Conservation (phyloP, 2,888 invertebrate genomes). For the Spialia ferax region DNA sequence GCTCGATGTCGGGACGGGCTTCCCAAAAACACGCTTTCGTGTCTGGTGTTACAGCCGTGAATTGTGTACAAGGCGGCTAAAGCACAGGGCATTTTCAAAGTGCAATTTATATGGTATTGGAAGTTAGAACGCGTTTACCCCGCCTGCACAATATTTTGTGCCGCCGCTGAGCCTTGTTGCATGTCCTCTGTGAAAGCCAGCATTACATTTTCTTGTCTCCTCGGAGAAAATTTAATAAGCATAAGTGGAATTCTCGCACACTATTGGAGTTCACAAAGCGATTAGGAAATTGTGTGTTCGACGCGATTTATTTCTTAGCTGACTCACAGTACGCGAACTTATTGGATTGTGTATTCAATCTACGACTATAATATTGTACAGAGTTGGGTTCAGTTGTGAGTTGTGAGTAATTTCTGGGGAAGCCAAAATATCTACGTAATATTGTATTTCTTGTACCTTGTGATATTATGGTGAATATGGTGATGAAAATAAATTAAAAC, state of each 20-base stretch:
- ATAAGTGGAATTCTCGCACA: slow-evolving; percentile 64
- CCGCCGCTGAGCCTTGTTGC: slow-evolving; percentile 52
- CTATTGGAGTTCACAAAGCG: slow-evolving; percentile 56
- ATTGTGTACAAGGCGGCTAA: slow-evolving; percentile 67
- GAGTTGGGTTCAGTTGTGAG: background rate
- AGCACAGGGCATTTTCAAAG: slow-evolving; percentile 80
- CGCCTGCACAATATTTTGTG: slow-evolving; percentile 79
- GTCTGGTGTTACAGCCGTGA: slow-evolving; percentile 66
- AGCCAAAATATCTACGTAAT: background rate
- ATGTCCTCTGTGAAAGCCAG: slow-evolving; percentile 60
- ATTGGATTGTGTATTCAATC: slow-evolving; percentile 17
- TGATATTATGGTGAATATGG: background rate
- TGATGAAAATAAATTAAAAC: background rate
- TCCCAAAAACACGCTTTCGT: slow-evolving; percentile 64
- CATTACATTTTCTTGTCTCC: slow-evolving; percentile 70
- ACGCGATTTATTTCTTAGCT: slow-evolving; percentile 29
- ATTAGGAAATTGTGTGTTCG: slow-evolving; percentile 60
- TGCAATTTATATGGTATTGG: slow-evolving; percentile 87
- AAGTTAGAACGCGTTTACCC: slow-evolving; percentile 77
- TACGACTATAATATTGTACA: background rate
- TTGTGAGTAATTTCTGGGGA: background rate
- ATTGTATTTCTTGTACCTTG: background rate
- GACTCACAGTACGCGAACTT: slow-evolving; percentile 18
- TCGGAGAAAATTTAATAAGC: slow-evolving; percentile 68
- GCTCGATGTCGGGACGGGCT: slow-evolving; percentile 51